Evolutionary conservation across 2,113 vertebrate genomes (phyloP).

Genomic region (Antechinus stuartii): DNA sequence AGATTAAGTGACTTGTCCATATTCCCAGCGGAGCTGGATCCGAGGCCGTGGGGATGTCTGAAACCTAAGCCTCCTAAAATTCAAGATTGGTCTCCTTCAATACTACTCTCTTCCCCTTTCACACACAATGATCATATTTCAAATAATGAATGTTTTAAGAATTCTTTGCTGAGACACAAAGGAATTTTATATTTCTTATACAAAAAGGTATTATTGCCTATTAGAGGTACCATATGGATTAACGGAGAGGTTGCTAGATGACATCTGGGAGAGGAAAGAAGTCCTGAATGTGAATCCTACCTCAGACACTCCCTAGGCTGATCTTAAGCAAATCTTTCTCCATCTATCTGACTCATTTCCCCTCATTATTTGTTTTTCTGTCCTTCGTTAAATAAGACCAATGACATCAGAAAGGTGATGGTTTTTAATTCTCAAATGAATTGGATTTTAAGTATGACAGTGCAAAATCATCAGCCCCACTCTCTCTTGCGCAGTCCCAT

Average conservation of each 20-base stretch:
- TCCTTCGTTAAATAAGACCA: too few species aligned
- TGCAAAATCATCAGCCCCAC: too few species aligned
- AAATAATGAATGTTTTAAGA: neutral
- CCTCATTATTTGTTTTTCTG: too few species aligned
- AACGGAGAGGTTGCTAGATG: neutral
- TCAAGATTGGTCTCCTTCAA: neutral
- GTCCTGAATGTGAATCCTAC: neutral
- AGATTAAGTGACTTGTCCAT: neutral
- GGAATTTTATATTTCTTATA: neutral
- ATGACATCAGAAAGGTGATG: too few species aligned
- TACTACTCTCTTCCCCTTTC: neutral
- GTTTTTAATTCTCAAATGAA: too few species aligned
- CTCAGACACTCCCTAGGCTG: neutral
- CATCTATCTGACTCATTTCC: neutral
- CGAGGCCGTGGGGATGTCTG: neutral
- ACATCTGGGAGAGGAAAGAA: neutral
- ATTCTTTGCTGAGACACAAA: neutral
- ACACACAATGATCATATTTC: neutral
- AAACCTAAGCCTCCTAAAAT: neutral
- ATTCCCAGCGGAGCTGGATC: fast-evolving
- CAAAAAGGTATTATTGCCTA: neutral
- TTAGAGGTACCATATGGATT: neutral
- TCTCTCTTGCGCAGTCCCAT: too few species aligned
- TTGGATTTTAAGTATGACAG: too few species aligned
- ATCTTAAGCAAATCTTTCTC: neutral